Conservation (phyloP, 2,113 vertebrate genomes). For the Xiphias gladius region DNA sequence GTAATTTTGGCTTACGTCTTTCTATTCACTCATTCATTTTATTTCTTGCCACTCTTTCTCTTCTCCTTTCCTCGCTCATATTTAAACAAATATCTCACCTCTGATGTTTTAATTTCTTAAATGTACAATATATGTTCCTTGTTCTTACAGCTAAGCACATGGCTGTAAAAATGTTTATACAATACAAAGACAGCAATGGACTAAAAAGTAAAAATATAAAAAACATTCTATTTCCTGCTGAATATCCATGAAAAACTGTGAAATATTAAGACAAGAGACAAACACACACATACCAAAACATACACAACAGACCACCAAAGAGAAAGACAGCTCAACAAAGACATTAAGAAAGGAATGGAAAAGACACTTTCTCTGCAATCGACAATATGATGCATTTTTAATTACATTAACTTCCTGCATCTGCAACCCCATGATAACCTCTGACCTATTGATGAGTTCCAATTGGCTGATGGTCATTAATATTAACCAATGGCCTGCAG, state of each 20-base stretch:
- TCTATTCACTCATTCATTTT: not conserved
- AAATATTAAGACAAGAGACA: not conserved
- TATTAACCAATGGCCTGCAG: conserved; percentile 79
- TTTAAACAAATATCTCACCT: not conserved
- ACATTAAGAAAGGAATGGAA: conserved; percentile 29
- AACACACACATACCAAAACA: not conserved
- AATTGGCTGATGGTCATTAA: conserved; percentile 77
- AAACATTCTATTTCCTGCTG: not conserved
- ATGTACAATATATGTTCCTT: not conserved
- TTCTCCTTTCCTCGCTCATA: not conserved
- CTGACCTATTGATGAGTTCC: conserved; percentile 80
- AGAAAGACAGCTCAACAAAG: conserved; percentile 41
- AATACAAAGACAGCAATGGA: not conserved
- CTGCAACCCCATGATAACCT: conserved; percentile 81
- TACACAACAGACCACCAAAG: not conserved
- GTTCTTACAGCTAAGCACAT: not conserved
- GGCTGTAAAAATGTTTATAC: not conserved
- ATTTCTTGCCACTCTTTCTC: not conserved
- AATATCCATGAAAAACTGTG: conserved; percentile 9
- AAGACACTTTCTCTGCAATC: conserved; percentile 58
- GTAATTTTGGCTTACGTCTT: not conserved
- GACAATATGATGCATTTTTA: conserved; percentile 76
- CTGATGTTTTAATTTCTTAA: not conserved
- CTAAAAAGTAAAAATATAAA: not conserved
- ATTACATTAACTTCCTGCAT: conserved; percentile 81